Conservation (phyloP, 2,797 vertebrate species). For the Megaceryle alcyon region DNA sequence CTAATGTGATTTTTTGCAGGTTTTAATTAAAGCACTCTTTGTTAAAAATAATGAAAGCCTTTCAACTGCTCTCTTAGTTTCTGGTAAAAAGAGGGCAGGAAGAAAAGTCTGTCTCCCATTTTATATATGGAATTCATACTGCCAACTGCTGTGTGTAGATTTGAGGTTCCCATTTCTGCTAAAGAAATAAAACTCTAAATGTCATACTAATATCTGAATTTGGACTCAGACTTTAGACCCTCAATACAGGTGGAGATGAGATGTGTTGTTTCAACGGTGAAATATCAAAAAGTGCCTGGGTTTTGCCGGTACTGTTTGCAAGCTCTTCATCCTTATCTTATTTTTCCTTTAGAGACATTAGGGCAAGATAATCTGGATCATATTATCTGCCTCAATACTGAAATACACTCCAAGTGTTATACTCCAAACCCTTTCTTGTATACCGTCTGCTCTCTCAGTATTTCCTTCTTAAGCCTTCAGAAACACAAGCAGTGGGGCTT, state of each 20-base stretch:
- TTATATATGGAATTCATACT: not conserved
- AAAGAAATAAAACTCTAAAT: not conserved
- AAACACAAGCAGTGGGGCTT: not conserved
- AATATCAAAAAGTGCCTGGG: not conserved
- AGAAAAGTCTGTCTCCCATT: not conserved
- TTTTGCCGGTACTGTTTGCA: not conserved
- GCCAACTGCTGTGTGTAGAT: not conserved
- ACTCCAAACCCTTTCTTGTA: not conserved
- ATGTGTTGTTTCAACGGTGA: not conserved
- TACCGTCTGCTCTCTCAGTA: not conserved
- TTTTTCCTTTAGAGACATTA: not conserved
- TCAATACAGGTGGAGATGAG: fast-evolving
- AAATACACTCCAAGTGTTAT: not conserved
- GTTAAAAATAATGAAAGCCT: not conserved
- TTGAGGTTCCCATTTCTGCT: not conserved
- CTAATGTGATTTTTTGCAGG: not conserved
- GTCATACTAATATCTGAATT: not conserved
- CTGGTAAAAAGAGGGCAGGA: not conserved
- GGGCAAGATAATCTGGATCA: not conserved
- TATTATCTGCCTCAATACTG: not conserved
- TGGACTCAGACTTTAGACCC: not conserved
- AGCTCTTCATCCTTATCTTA: not conserved
- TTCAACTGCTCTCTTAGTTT: not conserved
- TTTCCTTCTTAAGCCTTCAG: not conserved
- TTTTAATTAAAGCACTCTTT: not conserved